phyloP scores from a whole-genome alignment of 2,113 vertebrate genomes.

The Elephantulus edwardii region DNA sequence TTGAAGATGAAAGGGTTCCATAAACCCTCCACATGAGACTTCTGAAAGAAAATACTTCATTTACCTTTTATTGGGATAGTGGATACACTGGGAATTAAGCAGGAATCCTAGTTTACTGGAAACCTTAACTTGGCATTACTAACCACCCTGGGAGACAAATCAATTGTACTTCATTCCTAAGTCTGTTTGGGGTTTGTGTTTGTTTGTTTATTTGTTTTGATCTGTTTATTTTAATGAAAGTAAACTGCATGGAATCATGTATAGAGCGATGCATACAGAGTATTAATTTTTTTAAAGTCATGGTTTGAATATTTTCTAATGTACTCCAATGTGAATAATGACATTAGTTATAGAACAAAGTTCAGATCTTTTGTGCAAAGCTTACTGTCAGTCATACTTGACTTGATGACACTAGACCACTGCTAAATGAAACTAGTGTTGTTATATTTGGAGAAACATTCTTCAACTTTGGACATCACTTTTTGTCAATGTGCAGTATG shows the following conservation, averaged over 20 bases:
- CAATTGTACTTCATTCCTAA: background rate
- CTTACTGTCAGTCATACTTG: no score
- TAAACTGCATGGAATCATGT: conserved; percentile 49
- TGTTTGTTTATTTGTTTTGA: background rate
- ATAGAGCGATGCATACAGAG: conserved; percentile 33
- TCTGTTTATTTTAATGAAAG: background rate
- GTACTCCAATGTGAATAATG: no score
- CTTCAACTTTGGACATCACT: no score
- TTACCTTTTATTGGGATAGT: conserved; percentile 58
- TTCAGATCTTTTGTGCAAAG: no score
- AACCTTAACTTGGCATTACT: conserved; percentile 43
- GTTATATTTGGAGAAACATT: no score
- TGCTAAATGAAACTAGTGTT: no score
- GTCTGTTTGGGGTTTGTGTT: conserved; percentile 19
- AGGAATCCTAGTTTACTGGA: conserved; percentile 41
- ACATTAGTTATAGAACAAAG: no score
- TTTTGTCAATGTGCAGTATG: no score
- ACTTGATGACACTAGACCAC: no score
- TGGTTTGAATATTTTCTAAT: conserved; percentile 48
- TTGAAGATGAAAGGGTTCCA: conserved; percentile 68
- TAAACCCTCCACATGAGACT: conserved; percentile 52
- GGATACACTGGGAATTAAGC: conserved; percentile 25
- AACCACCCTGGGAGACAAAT: conserved; percentile 23
- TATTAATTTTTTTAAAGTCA: conserved; percentile 41
- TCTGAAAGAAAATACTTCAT: conserved; percentile 65